Base-by-base conservation (phyloP, 2,797 vertebrate species). In the Xerus rutilus region DNA sequence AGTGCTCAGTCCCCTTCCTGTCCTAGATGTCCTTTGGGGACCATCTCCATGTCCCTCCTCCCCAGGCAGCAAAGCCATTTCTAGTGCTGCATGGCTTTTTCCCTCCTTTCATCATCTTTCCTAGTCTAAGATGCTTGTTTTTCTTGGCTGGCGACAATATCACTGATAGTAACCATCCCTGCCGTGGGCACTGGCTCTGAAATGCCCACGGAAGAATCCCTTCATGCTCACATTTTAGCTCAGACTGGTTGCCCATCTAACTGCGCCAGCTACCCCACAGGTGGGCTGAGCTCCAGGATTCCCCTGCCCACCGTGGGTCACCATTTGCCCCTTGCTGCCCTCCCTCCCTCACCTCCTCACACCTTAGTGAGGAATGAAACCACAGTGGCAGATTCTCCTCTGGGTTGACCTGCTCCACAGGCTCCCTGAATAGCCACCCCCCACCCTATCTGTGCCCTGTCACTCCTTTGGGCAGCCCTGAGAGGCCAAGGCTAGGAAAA, bases 181-280 rank as follows among this genome's bases (percentile, higher is more conserved):
- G 54, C 28, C 18, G 57, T 23, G 43, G 82, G 43, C 17, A 17
- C 35, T 13, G 0, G 35, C 78, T 86, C 72, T 54, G 43, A 65
- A 91, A 47, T 64, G 11, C 25, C 95, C 86, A 62, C 0, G 1
- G 67, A 91, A 92, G 86, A 77, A 91, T 7, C 32, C 20, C 62
- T 93, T 88, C 81, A 89, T 96, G 83, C 54, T 95, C 81, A 21
- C 0, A 2, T n/a, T 89, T 35, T 93, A 91, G 91, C 82, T 82
- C 93, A 86, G 82, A 82, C 90, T 59, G n/a, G 64, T 49, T 20
- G 64, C 72, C 91, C 1, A 3, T 77, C 91, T 87, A 81, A 62
- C 93, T 91, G 35, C 62, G 78, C 62, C 39, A n/a, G 79, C 91
- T 18, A 57, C 49, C 54, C 32, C 3, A 1, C 25, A 0, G 5